A percentile compares a stretch with the other conserved stretches of the same genome.
These are phyloP conservation scores for Tamias sibiricus DNA, from an alignment of 2,113 vertebrate genomes.

Conservation along the genomic window DNA sequence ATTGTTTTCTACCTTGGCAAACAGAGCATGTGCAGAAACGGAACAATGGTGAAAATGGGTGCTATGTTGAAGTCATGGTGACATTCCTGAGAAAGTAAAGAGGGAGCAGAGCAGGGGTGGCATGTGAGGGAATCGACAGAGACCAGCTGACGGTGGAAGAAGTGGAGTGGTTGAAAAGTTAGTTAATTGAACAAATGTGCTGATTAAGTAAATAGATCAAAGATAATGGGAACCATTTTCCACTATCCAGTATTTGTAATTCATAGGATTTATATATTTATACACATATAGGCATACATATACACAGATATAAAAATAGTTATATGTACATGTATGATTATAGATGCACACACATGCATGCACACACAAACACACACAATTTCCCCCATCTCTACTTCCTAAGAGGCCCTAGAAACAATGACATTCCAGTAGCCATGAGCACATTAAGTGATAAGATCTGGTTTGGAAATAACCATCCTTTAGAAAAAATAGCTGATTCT, in stretches of 20 bases:
- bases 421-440: background rate
- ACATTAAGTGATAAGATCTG: background rate
- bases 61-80: fast-evolving
- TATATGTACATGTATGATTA: background rate
- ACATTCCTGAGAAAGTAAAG: background rate
- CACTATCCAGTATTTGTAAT: background rate
- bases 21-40: background rate
- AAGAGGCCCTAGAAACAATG: background rate
- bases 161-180: background rate
- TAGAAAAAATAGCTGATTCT: background rate
- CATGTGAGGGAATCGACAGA: background rate
- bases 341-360: background rate
- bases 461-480: background rate
- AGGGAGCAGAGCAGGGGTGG: background rate
- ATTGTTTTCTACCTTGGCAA: background rate
- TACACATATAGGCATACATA: background rate
- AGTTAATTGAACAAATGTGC: background rate
- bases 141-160: background rate
- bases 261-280: background rate
- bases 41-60: background rate
- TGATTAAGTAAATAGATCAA: background rate
- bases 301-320: background rate
- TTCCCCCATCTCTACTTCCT: background rate
- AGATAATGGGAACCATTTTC: background rate
- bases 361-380: background rate